Conservation (phyloP, 1,140 invertebrate species). For the Neodiprion fabricii region DNA sequence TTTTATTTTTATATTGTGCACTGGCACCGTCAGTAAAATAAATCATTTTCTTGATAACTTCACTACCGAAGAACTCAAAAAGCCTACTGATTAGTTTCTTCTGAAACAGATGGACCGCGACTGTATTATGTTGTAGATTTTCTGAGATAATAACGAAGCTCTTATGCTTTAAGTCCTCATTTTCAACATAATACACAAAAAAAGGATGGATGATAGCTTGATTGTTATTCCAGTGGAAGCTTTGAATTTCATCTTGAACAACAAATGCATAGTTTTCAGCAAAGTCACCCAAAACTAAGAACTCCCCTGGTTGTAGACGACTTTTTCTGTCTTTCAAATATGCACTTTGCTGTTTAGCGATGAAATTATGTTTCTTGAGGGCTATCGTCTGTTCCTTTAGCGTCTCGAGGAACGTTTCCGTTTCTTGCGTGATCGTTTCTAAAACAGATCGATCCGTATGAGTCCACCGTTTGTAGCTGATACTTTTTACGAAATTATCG, state of each 20-base stretch:
- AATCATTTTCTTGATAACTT: too few species aligned
- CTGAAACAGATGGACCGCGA: too few species aligned
- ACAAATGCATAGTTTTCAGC: too few species aligned
- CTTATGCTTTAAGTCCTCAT: conserved; percentile 18
- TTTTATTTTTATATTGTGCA: too few species aligned
- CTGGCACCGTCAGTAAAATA: too few species aligned
- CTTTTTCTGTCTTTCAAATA: conserved; percentile 30
- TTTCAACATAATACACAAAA: conserved; percentile 22
- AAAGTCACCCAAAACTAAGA: conserved; percentile 24
- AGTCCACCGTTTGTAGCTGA: conserved; percentile 18
- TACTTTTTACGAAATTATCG: too few species aligned
- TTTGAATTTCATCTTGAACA: too few species aligned
- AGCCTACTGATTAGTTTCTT: too few species aligned
- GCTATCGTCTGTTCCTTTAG: conserved; percentile 16
- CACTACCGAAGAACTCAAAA: too few species aligned
- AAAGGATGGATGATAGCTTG: conserved; percentile 40
- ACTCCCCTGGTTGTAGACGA: conserved; percentile 24
- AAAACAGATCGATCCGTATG: conserved; percentile 25
- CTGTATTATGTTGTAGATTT: conserved; percentile 19
- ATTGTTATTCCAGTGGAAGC: too few species aligned
- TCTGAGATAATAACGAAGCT: conserved; percentile 24
- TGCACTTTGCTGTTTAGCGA: conserved; percentile 33
- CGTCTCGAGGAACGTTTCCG: conserved; percentile 20
- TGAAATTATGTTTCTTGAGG: conserved; percentile 32
- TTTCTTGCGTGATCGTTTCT: conserved; percentile 1